Base-by-base conservation (phyloP, 2,113 vertebrate genomes). In the Arvicanthis niloticus region DNA sequence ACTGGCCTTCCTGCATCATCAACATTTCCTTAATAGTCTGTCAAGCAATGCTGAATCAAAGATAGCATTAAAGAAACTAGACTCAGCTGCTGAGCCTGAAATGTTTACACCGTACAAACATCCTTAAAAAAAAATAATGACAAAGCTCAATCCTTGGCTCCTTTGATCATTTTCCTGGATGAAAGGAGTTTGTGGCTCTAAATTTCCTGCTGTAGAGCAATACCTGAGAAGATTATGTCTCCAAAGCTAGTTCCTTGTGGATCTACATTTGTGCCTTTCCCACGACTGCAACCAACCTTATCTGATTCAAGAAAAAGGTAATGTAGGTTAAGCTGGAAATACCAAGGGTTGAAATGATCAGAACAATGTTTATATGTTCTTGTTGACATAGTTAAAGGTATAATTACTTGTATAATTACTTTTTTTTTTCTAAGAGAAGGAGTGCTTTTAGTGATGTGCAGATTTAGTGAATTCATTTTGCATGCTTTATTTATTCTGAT, bases 261-360 rank as follows among this genome's bases (percentile, higher is more conserved):
- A 87, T 96, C 98, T 48, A 98, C 97, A n/a, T 98, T 98, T 95
- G 94, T 97, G 88, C 98, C 98, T 97, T 98, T 98, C 92, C 98
- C 98, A 58, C 65, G 93, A 96, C 96, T 97, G 95, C 96, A 98
- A 82, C 87, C 96, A 42, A 92, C 97, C 56, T 42, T 94, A 51
- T 96, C 76, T 89, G 98, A 98, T 91, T 96, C 97, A 92, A 93
- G 93, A 97, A 91, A 97, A 96, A 98, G 98, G 98, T 98, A 98
- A 90, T 12, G 93, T 80, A 85, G 95, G 76, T 45, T 73, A 94
- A 97, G 86, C 60, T 89, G 4, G 82, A 34, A 62, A 81, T 68
- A 67, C 56, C 22, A 56, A 67, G 37, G 70, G 26, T 62, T 88
- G 65, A 86, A 93, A 87, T 70, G 22, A 56, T 85, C 17, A 81